Evolutionary conservation across 2,888 invertebrate genomes (phyloP), one percentile per base, ranked within the genome.

Genomic region (Sarcophaga carnaria): DNA sequence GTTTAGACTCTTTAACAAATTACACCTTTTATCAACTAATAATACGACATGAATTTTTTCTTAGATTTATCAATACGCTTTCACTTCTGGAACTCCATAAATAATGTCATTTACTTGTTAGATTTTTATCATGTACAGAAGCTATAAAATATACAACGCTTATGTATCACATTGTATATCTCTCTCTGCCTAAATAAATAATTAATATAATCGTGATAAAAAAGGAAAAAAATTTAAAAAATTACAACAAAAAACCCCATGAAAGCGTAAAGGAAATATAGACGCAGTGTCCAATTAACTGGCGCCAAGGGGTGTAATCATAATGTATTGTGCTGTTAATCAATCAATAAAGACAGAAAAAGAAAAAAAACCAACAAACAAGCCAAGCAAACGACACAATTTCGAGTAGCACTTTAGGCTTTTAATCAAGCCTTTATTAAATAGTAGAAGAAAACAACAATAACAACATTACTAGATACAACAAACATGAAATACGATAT

Each of bases 301-400:
- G 86, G 86, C 86, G 86, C 86, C 86, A 86, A 83, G 83, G 86
- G 86, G 86, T 80, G 76, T 77, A 86, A 83, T 77, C 83, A 80
- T 77, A 80, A 80, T 76, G 63, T 67, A 80, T 67, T 79, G 78
- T 37, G 37, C 37, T 37, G 37, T 79, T 77, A 83, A 86, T 86
- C 86, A 86, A 77, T 80, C 74, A 85, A 69, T 59, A 59, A 27
- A 27, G 20, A 69, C 60, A 71, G 62, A 62, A 22, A 4, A 69
- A 69, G 17, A 59, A n/a, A 64, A 59, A 63, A n/a, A 47, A 77
- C 17, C n/a, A 11, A 78, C 25, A 11, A 78, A 27, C 79, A 70
- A 54, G 14, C 47, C 37, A 37, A 37, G 37, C 37, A 37, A 37
- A 54, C 74, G 77, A 74, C 67, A 85, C 77, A 54, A 17, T 59